A percentile compares a stretch with the other conserved stretches of the same genome.
Evolutionary conservation across 1,140 invertebrate genomes (phyloP).

Genomic region (Heterodera schachtii): DNA sequence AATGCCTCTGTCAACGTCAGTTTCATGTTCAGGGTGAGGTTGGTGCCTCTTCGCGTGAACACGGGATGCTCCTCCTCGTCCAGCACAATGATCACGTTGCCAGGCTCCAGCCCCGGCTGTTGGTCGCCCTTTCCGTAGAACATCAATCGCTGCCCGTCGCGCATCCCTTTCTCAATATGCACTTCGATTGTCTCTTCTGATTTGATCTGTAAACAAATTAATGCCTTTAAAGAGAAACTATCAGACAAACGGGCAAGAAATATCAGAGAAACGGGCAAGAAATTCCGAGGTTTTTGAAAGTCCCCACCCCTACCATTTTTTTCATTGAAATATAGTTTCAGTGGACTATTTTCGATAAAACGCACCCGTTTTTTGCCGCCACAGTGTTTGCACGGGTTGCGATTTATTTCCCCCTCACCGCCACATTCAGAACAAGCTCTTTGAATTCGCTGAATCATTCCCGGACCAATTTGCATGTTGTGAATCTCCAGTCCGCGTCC

Average conservation of each 20-base stretch:
- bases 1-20: conserved; percentile 87
- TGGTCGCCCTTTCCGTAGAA: conserved; percentile 90
- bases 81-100: conserved; percentile 94
- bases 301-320: no score
- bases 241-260: no score
- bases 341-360: not conserved
- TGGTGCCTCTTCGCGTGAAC: conserved; percentile 79
- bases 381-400: conserved; percentile 90
- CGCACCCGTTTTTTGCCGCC: conserved; percentile 85
- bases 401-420: conserved; percentile 80
- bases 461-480: conserved; percentile 87
- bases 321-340: no score
- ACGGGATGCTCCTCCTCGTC: conserved; percentile 88
- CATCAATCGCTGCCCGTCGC: conserved; percentile 90
- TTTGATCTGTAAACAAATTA: conserved; percentile 38
- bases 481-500: conserved; percentile 88
- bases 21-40: conserved; percentile 79
- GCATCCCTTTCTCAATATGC: conserved; percentile 92
- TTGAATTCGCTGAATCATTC: conserved; percentile 95
- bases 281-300: no score
- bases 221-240: no score
- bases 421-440: conserved; percentile 83
- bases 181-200: conserved; percentile 95
- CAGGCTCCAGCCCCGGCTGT: conserved; percentile 85
- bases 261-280: no score